A percentile compares a stretch with the other conserved stretches of the same genome.
Evolutionary conservation across 2,797 vertebrate genomes (phyloP).

Genomic region (Gymnodraco acuticeps): DNA sequence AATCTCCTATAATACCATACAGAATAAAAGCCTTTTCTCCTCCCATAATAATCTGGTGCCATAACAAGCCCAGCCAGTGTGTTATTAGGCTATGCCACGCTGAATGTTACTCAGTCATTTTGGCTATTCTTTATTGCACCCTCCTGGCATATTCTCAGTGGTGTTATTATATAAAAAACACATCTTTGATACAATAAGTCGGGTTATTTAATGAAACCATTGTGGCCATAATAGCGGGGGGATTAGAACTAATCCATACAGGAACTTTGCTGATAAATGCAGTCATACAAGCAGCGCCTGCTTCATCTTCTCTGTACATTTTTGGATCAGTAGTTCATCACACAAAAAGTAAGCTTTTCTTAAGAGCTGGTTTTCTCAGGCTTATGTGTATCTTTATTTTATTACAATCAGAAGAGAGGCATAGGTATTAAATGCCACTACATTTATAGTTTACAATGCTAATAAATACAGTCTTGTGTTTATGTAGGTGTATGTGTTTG

Average conservation of each 20-base stretch:
- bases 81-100: constrained; percentile 66
- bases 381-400: constrained; percentile 31
- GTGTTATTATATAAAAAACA: constrained; percentile 71
- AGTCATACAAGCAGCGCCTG: constrained; percentile 67
- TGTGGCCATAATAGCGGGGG: constrained; percentile 67
- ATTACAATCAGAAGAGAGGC: constrained; percentile 19
- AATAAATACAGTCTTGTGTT: not conserved
- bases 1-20: constrained; percentile 62
- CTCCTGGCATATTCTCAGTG: constrained; percentile 57
- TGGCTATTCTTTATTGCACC: constrained; percentile 63
- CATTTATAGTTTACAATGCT: not conserved
- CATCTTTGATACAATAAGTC: constrained; percentile 72
- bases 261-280: constrained; percentile 77
- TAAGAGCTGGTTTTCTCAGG: constrained; percentile 34
- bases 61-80: constrained; percentile 55
- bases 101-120: constrained; percentile 59
- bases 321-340: constrained; percentile 58
- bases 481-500: not conserved
- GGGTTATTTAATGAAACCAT: constrained; percentile 78
- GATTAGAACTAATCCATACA: constrained; percentile 77
- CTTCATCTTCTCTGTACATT: constrained; percentile 62
- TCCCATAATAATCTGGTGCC: constrained; percentile 59
- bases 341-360: constrained; percentile 43
- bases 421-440: constrained; percentile 3
- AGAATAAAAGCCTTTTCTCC: constrained; percentile 57